Evolutionary conservation across 1,140 invertebrate genomes (phyloP).

Genomic region (Apis dorsata): DNA sequence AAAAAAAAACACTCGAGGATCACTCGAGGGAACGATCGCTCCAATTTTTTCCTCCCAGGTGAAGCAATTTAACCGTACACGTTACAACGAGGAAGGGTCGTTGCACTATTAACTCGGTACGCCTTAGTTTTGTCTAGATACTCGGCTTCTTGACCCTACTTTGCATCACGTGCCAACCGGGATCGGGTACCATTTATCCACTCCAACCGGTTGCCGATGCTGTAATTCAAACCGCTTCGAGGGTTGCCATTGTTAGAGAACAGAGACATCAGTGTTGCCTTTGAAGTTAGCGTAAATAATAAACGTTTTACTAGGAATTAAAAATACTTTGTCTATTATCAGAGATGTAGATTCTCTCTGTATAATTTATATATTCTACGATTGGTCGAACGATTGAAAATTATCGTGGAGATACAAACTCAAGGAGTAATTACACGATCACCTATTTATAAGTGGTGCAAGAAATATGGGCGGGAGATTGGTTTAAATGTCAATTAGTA

Average conservation of each 20-base stretch:
- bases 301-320: neutral
- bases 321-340: neutral
- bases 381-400: neutral
- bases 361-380: too few species aligned
- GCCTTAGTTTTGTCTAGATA: constrained; percentile 53
- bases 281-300: constrained; percentile 32
- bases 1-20: neutral
- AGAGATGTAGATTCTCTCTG: neutral
- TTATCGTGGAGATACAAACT: neutral
- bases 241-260: constrained; percentile 47
- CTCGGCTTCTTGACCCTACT: constrained; percentile 54
- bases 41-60: neutral
- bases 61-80: neutral
- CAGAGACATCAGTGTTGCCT: constrained; percentile 47
- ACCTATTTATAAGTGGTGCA: neutral
- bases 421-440: neutral
- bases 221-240: constrained; percentile 61
- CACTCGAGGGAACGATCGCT: too few species aligned
- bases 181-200: constrained; percentile 64
- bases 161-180: constrained; percentile 57
- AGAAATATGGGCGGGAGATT: neutral
- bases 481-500: neutral
- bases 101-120: constrained; percentile 43
- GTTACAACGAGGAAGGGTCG: constrained; percentile 31
- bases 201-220: constrained; percentile 53